Evolutionary conservation across 1,140 invertebrate genomes (phyloP).

Genomic region (Achatina immaculata): DNA sequence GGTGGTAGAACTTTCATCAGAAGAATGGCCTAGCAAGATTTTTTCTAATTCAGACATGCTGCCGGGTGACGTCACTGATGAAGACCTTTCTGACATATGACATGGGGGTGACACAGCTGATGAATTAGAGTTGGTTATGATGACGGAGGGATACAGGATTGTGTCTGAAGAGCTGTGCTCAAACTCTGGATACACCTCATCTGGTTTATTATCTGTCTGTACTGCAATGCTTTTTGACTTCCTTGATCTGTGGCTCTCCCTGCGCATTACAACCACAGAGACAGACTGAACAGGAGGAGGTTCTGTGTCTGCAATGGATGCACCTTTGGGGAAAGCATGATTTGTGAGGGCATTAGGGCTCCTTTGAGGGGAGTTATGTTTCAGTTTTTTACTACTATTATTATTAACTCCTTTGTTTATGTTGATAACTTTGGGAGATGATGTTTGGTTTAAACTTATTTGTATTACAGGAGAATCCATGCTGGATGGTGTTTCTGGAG

Average conservation of each 20-base stretch:
- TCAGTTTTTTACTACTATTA: not conserved
- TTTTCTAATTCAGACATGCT: slow-evolving; percentile 32
- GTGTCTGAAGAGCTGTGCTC: slow-evolving; percentile 25
- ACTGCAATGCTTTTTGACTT: slow-evolving; percentile 23
- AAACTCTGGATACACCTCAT: slow-evolving; percentile 31
- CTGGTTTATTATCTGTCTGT: slow-evolving; percentile 31
- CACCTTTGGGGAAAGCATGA: not conserved
- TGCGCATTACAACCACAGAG: slow-evolving; percentile 33
- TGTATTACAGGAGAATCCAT: not conserved
- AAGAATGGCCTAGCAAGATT: not conserved
- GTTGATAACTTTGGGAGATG: not conserved
- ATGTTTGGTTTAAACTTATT: not conserved
- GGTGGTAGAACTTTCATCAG: too few species aligned
- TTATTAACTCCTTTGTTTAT: not conserved
- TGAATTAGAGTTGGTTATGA: not conserved
- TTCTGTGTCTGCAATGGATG: not conserved
- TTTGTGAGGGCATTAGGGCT: too few species aligned
- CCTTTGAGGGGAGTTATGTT: not conserved
- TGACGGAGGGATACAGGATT: slow-evolving; percentile 14
- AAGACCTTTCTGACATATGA: not conserved
- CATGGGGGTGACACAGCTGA: not conserved
- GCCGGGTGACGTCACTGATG: not conserved
- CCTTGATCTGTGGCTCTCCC: slow-evolving; percentile 16
- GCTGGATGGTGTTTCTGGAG: not conserved
- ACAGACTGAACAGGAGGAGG: slow-evolving; percentile 9